Evolutionary conservation across 2,113 vertebrate species (phyloP).

Genomic region (Rafetus swinhoei): DNA sequence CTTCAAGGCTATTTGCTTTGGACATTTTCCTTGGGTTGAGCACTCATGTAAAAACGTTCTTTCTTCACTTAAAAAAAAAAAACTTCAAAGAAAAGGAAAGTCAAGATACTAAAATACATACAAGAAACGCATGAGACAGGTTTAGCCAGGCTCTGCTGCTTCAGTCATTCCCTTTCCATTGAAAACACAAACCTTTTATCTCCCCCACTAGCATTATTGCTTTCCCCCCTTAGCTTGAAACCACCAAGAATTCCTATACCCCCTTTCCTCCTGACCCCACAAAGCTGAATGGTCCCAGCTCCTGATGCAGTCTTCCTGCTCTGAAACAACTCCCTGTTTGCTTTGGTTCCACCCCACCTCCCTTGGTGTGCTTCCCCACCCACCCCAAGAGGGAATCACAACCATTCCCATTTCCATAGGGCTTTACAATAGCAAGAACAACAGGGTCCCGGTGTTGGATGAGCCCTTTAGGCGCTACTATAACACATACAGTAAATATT

Average conservation of each 20-base stretch:
- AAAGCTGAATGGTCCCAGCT: neutral
- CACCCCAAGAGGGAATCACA: neutral
- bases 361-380: neutral
- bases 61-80: slow-evolving; percentile 38
- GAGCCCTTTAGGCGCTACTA: neutral
- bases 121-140: neutral
- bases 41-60: neutral
- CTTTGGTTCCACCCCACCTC: neutral
- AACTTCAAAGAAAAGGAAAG: slow-evolving; percentile 14
- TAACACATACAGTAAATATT: neutral
- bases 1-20: neutral
- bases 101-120: neutral
- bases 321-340: neutral
- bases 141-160: slow-evolving; percentile 29
- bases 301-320: slow-evolving; percentile 1
- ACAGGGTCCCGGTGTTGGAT: neutral
- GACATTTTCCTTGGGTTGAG: slow-evolving; percentile 10
- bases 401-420: neutral
- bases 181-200: neutral
- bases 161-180: neutral
- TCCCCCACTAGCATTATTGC: neutral
- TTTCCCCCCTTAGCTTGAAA: neutral
- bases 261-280: neutral
- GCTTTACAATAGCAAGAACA: neutral
- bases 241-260: neutral